Evolutionary conservation across 1,140 invertebrate genomes (phyloP).

Genomic region (Physella acuta): DNA sequence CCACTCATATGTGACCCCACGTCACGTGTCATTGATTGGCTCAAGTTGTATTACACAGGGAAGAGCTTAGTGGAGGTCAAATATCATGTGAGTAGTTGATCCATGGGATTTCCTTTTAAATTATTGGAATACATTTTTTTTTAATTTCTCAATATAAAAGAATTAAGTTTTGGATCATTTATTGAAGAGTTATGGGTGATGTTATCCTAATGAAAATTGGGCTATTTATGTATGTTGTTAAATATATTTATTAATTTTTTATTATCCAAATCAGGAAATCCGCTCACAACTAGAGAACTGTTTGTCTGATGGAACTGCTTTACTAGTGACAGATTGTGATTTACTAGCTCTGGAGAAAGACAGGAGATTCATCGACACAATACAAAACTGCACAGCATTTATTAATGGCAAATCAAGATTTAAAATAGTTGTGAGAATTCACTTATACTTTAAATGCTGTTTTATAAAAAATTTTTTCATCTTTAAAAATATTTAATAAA

Average conservation of each 20-base stretch:
- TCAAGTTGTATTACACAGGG: conserved; percentile 43
- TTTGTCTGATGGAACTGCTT: conserved; percentile 52
- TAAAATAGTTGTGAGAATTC: conserved; percentile 58
- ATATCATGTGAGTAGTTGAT: conserved; percentile 48
- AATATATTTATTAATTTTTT: neutral
- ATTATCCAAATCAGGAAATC: conserved; percentile 47
- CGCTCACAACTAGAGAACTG: conserved; percentile 58
- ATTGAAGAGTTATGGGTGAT: no score
- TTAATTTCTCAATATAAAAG: no score
- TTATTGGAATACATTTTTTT: no score
- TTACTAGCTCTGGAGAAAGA: conserved; percentile 44
- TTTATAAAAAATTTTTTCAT: neutral
- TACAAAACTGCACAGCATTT: conserved; percentile 48
- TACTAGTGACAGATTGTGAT: conserved; percentile 57
- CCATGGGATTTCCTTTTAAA: no score
- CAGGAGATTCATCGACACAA: conserved; percentile 45
- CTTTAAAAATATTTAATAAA: neutral
- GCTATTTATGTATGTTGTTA: neutral
- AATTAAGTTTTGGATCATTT: no score
- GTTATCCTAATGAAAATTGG: no score
- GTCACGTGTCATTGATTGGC: conserved; percentile 52
- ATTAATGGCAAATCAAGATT: conserved; percentile 52
- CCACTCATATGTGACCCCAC: conserved; percentile 60
- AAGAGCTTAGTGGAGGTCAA: conserved; percentile 51
- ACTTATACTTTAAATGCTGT: neutral